Base-by-base conservation (phyloP, 2,888 invertebrate genomes). In the Xestia sexstrigata region DNA sequence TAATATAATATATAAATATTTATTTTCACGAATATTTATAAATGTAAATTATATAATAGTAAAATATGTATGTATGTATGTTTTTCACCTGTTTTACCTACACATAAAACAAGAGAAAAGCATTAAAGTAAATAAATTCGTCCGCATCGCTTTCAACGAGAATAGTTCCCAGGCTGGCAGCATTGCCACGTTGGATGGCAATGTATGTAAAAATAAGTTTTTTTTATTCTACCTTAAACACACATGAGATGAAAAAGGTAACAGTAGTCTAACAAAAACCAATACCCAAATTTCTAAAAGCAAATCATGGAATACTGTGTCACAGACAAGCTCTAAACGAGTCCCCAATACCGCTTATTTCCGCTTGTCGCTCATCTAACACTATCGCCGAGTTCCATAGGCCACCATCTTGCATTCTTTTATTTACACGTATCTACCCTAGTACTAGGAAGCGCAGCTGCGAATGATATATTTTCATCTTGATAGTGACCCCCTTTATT, bases 381-480 rank as follows among this genome's bases (percentile, higher is more conserved):
- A 17, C 42, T 42, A 42, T 65, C n/a, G 42, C 42, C 42, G 15
- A 65, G n/a, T 8, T 42, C 7, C n/a, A 65, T n/a, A 65, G n/a
- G 65, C 65, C 42, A 3, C 58, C 26, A 62, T 52, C n/a, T 20
- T 67, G 55, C 30, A 63, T 74, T 68, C 74, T 58, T 75, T 65
- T 58, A 65, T 72, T 49, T 60, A 75, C 26, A 20, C 23, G 66
- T 60, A 69, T 75, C 75, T 60, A 65, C 74, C 68, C 73, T 35
- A 52, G 65, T 58, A 42, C 47, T n/a, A 30, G 47, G 30, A 75
- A 69, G 26, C 69, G 15, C 75, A 79, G 79, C 79, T 79, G 79
- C 45, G 69, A 65, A 79, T 75, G 69, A 79, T 79, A 52, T 79
- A 79, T 79, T 79, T 75, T 74, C 42, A 79, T 79, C 80, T 47